Evolutionary conservation across 2,113 vertebrate genomes (phyloP).

Genomic region (Setophaga coronata): DNA sequence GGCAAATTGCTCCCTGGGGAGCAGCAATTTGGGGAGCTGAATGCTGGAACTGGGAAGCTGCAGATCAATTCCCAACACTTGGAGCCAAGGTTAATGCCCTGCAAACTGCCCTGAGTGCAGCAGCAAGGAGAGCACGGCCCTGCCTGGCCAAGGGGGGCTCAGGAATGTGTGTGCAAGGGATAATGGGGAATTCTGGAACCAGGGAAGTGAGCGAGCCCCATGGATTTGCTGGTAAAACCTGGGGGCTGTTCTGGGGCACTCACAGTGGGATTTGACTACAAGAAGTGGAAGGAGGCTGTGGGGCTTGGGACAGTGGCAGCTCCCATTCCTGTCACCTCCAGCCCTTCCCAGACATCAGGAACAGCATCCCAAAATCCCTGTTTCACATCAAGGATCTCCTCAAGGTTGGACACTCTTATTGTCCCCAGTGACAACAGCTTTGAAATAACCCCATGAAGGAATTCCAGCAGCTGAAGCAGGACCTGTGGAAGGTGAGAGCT

Average conservation of each 20-base stretch:
- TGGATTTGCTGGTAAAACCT: background rate
- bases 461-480: background rate
- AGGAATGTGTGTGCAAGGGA: background rate
- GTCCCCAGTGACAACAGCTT: background rate
- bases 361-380: background rate
- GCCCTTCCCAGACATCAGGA: background rate
- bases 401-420: fast-evolving
- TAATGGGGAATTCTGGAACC: background rate
- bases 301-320: background rate
- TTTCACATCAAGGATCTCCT: background rate
- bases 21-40: background rate
- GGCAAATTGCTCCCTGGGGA: conserved; percentile 28
- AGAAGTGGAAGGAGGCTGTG: background rate
- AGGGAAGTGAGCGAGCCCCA: fast-evolving
- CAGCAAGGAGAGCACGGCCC: background rate
- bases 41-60: background rate
- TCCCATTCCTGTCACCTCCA: background rate
- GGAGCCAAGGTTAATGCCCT: conserved; percentile 23
- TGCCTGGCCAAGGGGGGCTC: background rate
- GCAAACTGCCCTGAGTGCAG: background rate
- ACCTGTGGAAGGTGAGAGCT: background rate
- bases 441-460: background rate
- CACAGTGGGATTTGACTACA: background rate
- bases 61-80: background rate
- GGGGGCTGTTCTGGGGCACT: background rate